Evolutionary conservation across 2,113 vertebrate genomes (phyloP).

Genomic region (Meles meles): DNA sequence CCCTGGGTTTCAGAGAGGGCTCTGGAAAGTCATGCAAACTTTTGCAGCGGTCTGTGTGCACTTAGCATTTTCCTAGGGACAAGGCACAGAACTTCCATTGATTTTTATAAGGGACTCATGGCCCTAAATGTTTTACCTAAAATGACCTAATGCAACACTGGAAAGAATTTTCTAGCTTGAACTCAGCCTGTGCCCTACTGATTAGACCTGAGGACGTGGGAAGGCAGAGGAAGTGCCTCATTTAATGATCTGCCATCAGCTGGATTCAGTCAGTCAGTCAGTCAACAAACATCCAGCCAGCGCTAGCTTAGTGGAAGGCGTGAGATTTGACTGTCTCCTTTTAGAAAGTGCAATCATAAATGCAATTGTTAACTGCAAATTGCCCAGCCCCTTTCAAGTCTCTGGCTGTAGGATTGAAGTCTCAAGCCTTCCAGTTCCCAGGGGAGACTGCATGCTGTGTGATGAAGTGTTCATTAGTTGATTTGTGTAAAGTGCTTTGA

Average conservation of each 20-base stretch:
- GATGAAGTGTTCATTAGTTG: conserved; percentile 61
- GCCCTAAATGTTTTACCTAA: neutral
- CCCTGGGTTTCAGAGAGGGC: neutral
- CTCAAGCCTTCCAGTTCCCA: neutral
- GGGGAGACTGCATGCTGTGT: neutral
- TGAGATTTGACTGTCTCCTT: conserved; percentile 21
- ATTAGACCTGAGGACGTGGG: neutral
- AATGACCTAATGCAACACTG: neutral
- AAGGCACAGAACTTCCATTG: neutral
- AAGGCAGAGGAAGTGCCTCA: neutral
- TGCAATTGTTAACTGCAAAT: conserved; percentile 53
- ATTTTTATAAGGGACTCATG: neutral
- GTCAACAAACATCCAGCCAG: conserved; percentile 35
- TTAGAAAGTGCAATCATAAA: conserved; percentile 4
- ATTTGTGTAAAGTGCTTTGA: conserved; percentile 57
- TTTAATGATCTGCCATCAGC: neutral
- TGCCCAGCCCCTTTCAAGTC: conserved; percentile 17
- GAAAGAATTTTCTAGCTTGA: neutral
- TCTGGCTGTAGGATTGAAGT: conserved; percentile 11
- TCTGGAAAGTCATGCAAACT: neutral
- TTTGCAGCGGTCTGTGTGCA: fast-evolving
- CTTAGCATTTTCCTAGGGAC: neutral
- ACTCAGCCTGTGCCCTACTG: neutral
- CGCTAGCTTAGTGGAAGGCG: neutral
- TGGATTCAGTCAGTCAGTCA: neutral